These are phyloP conservation scores for Trematocara marginatum DNA, from an alignment of 2,113 vertebrate species.

Conservation along the genomic window DNA sequence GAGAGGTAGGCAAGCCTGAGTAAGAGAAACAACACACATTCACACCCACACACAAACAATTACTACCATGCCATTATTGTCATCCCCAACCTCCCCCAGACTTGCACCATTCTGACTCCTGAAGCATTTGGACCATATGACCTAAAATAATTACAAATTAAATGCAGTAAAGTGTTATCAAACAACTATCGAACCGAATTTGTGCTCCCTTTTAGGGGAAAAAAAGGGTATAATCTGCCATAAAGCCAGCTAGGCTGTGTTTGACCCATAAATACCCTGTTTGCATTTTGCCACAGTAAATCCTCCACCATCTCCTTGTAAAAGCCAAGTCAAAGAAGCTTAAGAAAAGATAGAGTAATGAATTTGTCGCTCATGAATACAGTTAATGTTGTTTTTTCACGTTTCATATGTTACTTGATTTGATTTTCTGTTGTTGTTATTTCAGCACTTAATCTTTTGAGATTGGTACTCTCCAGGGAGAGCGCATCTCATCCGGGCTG, in stretches of 20 bases:
- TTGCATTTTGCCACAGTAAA: slow-evolving; percentile 64
- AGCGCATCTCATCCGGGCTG: slow-evolving; percentile 5
- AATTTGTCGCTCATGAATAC: slow-evolving; percentile 65
- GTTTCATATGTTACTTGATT: slow-evolving; percentile 70
- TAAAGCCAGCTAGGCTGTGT: slow-evolving; percentile 65
- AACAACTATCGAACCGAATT: slow-evolving; percentile 55
- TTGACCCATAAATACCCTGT: slow-evolving; percentile 76
- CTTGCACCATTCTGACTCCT: slow-evolving; percentile 5
- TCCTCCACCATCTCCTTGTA: slow-evolving; percentile 51
- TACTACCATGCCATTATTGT: slow-evolving; percentile 42
- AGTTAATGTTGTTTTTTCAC: slow-evolving; percentile 72
- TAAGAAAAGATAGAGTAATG: slow-evolving; percentile 68
- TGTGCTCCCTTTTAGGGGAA: slow-evolving; percentile 44
- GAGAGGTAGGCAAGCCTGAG: slow-evolving; percentile 17
- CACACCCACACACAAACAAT: slow-evolving; percentile 10
- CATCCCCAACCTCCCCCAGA: background rate
- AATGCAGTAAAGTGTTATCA: slow-evolving; percentile 16
- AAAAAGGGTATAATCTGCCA: slow-evolving; percentile 65
- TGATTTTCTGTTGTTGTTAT: slow-evolving; percentile 73
- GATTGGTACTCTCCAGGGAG: slow-evolving; percentile 39
- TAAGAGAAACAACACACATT: background rate
- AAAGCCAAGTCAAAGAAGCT: slow-evolving; percentile 71
- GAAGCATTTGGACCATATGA: slow-evolving; percentile 27
- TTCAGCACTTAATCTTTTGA: slow-evolving; percentile 64
- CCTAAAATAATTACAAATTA: background rate